phyloP scores from a whole-genome alignment of 2,113 vertebrate genomes.

The Rattus rattus region DNA sequence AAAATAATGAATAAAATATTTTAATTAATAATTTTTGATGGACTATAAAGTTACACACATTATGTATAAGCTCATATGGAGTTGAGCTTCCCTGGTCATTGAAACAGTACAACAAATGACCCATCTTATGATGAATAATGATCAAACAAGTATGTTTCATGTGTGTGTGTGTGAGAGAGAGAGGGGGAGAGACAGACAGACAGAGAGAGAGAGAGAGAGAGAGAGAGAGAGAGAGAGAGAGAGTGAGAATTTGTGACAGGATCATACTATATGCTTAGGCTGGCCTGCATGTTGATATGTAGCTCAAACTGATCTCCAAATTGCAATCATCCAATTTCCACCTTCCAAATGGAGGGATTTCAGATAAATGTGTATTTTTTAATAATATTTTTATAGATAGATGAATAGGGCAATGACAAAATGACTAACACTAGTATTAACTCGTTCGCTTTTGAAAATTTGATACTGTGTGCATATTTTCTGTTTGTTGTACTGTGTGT shows the following conservation, averaged over 20 bases:
- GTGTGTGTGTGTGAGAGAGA: neutral
- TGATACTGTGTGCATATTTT: neutral
- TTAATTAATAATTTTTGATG: neutral
- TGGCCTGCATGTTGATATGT: neutral
- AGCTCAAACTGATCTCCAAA: neutral
- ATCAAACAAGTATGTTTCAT: neutral
- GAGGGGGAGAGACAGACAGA: too few relatives aligned
- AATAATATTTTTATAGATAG: neutral
- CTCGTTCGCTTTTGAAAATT: neutral
- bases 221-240: too few relatives aligned
- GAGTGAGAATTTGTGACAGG: neutral
- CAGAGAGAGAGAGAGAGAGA: too few relatives aligned
- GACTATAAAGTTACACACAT: neutral
- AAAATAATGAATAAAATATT: slow-evolving; percentile 19
- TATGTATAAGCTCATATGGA: neutral
- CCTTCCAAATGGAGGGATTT: neutral
- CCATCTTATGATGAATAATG: neutral
- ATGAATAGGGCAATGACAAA: neutral
- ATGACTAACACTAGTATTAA: neutral
- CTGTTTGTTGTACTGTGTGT: neutral
- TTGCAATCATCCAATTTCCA: too few relatives aligned
- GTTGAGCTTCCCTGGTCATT: neutral
- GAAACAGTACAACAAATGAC: neutral
- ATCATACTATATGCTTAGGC: neutral
- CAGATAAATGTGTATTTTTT: neutral